A percentile compares a stretch with the other conserved stretches of the same genome.
Evolutionary conservation across 2,888 invertebrate species (phyloP).

Genomic region (Cheilosia vernalis): DNA sequence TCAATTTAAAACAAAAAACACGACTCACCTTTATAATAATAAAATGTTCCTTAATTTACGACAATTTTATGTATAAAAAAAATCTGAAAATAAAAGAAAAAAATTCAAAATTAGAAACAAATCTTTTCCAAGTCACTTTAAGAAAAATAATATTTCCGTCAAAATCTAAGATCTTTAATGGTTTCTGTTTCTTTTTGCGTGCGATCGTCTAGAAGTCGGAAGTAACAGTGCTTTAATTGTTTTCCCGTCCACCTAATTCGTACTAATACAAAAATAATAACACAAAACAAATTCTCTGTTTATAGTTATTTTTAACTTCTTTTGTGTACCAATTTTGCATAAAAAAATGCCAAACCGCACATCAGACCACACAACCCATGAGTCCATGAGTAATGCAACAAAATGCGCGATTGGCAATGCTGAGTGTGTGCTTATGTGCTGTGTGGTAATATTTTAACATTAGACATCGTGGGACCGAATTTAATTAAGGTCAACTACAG

Average conservation of each 20-base stretch:
- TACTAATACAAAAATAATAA: background rate
- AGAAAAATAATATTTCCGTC: too few relatives aligned
- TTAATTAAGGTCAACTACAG: constrained; percentile 28
- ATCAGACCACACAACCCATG: background rate
- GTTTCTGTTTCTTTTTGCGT: too few relatives aligned
- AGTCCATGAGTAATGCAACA: constrained; percentile 4
- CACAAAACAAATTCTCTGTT: constrained; percentile 2
- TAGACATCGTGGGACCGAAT: constrained; percentile 10
- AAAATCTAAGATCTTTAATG: too few relatives aligned
- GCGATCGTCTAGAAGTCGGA: background rate
- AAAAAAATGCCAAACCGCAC: constrained; percentile 12
- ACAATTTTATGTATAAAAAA: constrained; percentile 35
- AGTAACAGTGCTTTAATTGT: background rate
- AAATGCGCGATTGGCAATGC: background rate
- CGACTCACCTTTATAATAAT: constrained; percentile 42
- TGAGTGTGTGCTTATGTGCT: too few relatives aligned
- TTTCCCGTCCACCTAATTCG: background rate
- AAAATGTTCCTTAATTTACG: constrained; percentile 41
- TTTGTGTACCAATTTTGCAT: constrained; percentile 40
- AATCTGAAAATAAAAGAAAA: constrained; percentile 41
- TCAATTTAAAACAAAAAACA: background rate
- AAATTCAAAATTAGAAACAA: background rate
- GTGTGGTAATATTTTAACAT: constrained; percentile 1
- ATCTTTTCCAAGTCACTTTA: too few relatives aligned
- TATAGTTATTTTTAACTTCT: constrained; percentile 7